Evolutionary conservation across 2,113 vertebrate genomes (phyloP), one percentile per base, ranked within the genome.

Genomic region (Saccopteryx bilineata): DNA sequence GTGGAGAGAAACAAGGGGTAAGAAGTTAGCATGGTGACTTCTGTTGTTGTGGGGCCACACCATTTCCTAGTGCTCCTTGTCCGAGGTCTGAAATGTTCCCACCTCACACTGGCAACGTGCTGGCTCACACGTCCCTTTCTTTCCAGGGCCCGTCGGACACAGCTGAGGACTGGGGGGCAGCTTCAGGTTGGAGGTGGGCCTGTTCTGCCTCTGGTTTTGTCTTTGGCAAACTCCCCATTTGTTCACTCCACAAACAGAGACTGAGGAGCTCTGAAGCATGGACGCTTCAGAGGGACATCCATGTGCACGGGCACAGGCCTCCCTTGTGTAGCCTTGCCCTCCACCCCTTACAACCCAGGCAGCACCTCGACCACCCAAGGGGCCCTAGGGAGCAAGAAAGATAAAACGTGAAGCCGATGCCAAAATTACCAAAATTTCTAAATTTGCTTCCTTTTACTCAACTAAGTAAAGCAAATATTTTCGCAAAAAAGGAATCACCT

Each of bases 261-360:
- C 0, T 14, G 33, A 56, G 21, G 23, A 9, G 17, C 46, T 58
- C 39, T 39, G 39, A 39, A 39, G 39, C 39, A 39, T 39, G 39
- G 39, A 39, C 39, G 39, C 39, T 39, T 39, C 39, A 39, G 39
- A 39, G 39, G 39, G 39, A 39, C 39, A 39, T 39, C 39, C 39
- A 39, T 39, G 39, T 39, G 39, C 39, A 39, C 39, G 39, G 39
- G 19, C 21, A 6, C 11, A 78, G 24, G 4, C 58, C 54, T 75
- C 15, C 17, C 14, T 56, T 19, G 0, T 0, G 15, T 11, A 71
- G 26, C 21, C 26, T 26, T 21, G 1, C 4, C 5, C 24, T 26
- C 63, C 18, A 23, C 5, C 18, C 23, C 15, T 75, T 15, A 54
- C 1, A 50, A 18, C 7, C 39, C 50, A 68, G 26, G 9, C 0